Conservation (phyloP, 2,888 invertebrate species). For the Hyposoter didymator region DNA sequence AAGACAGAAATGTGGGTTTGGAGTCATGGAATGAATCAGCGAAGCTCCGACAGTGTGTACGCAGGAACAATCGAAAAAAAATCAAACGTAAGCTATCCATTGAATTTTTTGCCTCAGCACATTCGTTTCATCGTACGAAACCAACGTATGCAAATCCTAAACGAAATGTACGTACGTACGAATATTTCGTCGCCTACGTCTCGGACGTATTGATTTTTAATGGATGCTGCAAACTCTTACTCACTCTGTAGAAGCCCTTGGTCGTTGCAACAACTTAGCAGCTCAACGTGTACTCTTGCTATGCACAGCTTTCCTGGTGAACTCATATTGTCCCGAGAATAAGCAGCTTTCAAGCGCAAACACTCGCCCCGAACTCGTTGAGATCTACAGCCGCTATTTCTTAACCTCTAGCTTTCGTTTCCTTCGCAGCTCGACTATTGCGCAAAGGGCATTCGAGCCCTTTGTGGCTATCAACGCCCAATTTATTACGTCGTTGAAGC, state of each 20-base stretch:
- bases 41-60: background rate
- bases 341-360: constrained; percentile 63
- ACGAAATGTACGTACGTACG: constrained; percentile 26
- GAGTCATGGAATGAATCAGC: too few relatives aligned
- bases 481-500: background rate
- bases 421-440: background rate
- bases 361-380: constrained; percentile 43
- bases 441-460: background rate
- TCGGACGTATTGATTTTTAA: constrained; percentile 70
- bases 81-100: background rate
- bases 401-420: constrained; percentile 10
- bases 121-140: background rate
- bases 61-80: background rate
- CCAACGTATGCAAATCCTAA: constrained; percentile 18
- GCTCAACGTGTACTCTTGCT: constrained; percentile 2
- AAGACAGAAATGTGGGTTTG: too few relatives aligned
- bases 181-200: constrained; percentile 42
- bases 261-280: constrained; percentile 50
- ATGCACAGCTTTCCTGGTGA: constrained; percentile 18
- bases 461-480: background rate
- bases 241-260: constrained; percentile 7
- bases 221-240: constrained; percentile 63
- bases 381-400: constrained; percentile 21
- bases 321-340: constrained; percentile 45
- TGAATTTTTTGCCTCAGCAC: background rate